phyloP scores from a whole-genome alignment of 2,888 invertebrate genomes.

The Pharmacophagus antenor region DNA sequence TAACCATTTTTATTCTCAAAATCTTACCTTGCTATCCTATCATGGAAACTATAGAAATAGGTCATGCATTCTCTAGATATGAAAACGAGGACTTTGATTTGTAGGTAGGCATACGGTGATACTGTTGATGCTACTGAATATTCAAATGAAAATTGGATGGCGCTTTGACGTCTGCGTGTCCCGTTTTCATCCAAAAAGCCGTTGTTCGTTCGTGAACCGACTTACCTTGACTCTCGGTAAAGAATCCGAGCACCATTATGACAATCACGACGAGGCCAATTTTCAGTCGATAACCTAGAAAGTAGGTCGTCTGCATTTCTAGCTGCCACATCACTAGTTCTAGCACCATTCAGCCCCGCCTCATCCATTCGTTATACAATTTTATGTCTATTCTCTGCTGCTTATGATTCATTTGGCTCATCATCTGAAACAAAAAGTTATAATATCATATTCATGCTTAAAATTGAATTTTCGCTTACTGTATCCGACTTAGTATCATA shows the following conservation, averaged over 20 bases:
- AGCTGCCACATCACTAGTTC: conserved; percentile 45
- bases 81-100: not conserved
- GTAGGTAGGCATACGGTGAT: not conserved
- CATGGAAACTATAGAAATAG: not conserved
- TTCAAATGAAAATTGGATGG: not conserved
- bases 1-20: too few species aligned
- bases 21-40: too few species aligned
- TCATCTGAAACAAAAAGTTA: conserved; percentile 58
- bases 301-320: conserved; percentile 53
- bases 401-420: conserved; percentile 48
- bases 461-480: too few species aligned
- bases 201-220: too few species aligned
- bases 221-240: conserved; percentile 70
- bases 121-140: not conserved
- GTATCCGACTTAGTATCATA: too few species aligned
- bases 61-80: not conserved
- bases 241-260: conserved; percentile 67
- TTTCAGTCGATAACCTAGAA: conserved; percentile 62
- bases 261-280: conserved; percentile 62
- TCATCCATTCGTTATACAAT: conserved; percentile 67
- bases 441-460: too few species aligned
- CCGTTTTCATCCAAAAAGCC: not conserved
- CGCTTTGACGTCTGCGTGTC: not conserved
- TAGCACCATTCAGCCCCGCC: conserved; percentile 53
- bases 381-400: conserved; percentile 36